phyloP scores from a whole-genome alignment of 2,797 vertebrate species.

The Danio aesculapii region DNA sequence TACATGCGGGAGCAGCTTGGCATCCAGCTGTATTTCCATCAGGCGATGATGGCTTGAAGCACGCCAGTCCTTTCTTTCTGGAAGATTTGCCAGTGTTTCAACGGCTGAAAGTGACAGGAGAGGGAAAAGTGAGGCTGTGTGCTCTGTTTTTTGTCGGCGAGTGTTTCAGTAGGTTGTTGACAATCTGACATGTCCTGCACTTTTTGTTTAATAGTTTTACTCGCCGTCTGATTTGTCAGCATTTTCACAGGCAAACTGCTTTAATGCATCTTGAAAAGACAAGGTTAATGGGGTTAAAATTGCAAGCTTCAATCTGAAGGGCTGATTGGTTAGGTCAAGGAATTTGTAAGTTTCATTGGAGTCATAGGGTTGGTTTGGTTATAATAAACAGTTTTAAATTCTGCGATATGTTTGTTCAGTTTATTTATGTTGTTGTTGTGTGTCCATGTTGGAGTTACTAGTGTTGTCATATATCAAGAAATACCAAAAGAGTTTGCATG shows the following conservation, averaged over 20 bases:
- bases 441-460: too few species aligned
- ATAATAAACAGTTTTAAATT: too few species aligned
- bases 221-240: neutral
- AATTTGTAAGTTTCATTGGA: too few species aligned
- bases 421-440: too few species aligned
- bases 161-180: neutral
- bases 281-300: neutral
- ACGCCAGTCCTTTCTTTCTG: slow-evolving; percentile 63
- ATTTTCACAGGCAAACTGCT: neutral
- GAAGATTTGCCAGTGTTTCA: slow-evolving; percentile 46
- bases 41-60: slow-evolving; percentile 71
- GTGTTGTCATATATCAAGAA: too few species aligned
- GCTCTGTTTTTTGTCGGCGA: slow-evolving; percentile 49
- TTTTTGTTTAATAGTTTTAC: neutral
- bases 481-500: too few species aligned
- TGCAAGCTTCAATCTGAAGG: neutral
- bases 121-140: neutral
- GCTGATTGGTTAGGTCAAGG: neutral
- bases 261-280: neutral
- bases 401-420: too few species aligned
- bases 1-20: slow-evolving; percentile 47
- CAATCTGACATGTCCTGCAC: neutral
- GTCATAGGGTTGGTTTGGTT: too few species aligned
- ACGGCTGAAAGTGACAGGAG: slow-evolving; percentile 25
- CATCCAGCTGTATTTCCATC: slow-evolving; percentile 60